These are phyloP conservation scores for Stictocephala bisonia DNA, from an alignment of 2,888 invertebrate species.

Conservation along the genomic window DNA sequence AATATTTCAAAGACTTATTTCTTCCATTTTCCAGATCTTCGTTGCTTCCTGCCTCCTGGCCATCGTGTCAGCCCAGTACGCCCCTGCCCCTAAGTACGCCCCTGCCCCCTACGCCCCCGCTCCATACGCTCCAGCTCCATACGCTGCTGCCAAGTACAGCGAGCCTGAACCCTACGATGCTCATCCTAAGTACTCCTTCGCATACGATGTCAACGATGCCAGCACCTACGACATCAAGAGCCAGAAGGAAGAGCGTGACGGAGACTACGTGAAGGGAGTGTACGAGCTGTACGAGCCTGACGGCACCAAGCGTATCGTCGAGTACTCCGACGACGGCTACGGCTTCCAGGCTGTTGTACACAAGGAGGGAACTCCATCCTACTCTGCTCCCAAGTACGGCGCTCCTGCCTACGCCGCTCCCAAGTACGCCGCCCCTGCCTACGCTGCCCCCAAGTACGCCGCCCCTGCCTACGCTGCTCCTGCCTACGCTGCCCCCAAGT, in stretches of 20 bases:
- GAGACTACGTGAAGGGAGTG: conserved; percentile 57
- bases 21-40: conserved; percentile 1
- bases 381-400: conserved; percentile 3
- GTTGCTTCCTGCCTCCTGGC: conserved; percentile 31
- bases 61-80: conserved; percentile 27
- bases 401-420: conserved; percentile 48
- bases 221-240: conserved; percentile 59
- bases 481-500: conserved; percentile 53
- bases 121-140: conserved; percentile 51
- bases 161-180: conserved; percentile 56
- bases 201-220: conserved; percentile 57
- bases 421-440: conserved; percentile 43
- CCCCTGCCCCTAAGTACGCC: conserved; percentile 21
- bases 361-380: conserved; percentile 49
- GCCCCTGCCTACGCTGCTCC: conserved; percentile 56
- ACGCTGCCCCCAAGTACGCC: conserved; percentile 58
- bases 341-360: conserved; percentile 60
- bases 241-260: conserved; percentile 57
- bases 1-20: too few relatives aligned
- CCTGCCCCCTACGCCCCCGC: conserved; percentile 20
- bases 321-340: conserved; percentile 60
- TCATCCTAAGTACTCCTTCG: conserved; percentile 58
- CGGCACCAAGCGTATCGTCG: conserved; percentile 48
- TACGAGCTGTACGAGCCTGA: conserved; percentile 54
- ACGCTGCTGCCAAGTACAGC: conserved; percentile 48